Evolutionary conservation across 2,888 invertebrate genomes (phyloP).

Genomic region (Pyrgus malvae): DNA sequence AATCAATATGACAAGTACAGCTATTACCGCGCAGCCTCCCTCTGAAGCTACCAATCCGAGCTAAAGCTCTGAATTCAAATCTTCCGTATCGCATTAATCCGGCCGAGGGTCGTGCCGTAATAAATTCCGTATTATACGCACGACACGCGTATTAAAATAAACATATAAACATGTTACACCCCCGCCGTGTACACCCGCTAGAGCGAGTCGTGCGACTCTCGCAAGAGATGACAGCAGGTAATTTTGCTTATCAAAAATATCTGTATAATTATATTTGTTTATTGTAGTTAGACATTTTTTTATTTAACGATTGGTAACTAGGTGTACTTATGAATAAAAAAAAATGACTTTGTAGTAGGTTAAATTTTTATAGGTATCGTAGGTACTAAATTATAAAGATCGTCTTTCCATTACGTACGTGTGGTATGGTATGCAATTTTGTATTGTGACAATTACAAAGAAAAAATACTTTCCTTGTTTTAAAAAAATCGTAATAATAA

Average conservation of each 20-base stretch:
- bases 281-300: too few species aligned
- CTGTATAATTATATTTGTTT: too few species aligned
- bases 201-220: slow-evolving; percentile 33
- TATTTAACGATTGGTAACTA: too few species aligned
- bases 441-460: too few species aligned
- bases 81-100: slow-evolving; percentile 81
- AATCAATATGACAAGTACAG: slow-evolving; percentile 44
- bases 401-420: too few species aligned
- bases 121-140: slow-evolving; percentile 82
- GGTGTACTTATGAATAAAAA: too few species aligned
- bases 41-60: slow-evolving; percentile 72
- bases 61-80: slow-evolving; percentile 80
- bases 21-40: slow-evolving; percentile 43
- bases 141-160: slow-evolving; percentile 83
- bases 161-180: slow-evolving; percentile 81
- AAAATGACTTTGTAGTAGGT: too few species aligned
- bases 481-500: too few species aligned
- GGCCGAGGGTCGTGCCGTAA: slow-evolving; percentile 74
- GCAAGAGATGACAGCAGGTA: not conserved
- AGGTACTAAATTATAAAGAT: too few species aligned
- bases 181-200: slow-evolving; percentile 57
- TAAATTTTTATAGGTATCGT: too few species aligned
- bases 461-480: too few species aligned
- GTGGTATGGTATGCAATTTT: too few species aligned
- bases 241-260: not conserved